Percentiles rank a stretch among this genome's conserved stretches.
phyloP scores from a whole-genome alignment of 2,113 vertebrate species.

The Rhinopomastus cyanomelas region DNA sequence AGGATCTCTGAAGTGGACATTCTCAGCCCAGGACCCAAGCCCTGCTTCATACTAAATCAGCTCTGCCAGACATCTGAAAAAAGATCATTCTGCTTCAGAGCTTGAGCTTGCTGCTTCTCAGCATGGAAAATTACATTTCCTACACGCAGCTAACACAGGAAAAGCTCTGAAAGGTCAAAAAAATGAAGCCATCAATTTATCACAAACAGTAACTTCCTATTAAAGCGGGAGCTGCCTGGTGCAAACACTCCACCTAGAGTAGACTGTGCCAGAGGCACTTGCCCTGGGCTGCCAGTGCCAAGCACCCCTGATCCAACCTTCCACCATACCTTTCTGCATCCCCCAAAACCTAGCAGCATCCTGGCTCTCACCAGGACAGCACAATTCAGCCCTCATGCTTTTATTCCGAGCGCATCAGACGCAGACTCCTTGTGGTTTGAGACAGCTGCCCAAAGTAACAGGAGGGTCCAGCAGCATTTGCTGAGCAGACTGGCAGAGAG shows the following conservation, averaged over 20 bases:
- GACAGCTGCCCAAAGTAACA: neutral
- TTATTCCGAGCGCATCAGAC: neutral
- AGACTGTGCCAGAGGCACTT: neutral
- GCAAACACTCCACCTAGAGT: neutral
- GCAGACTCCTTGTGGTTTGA: neutral
- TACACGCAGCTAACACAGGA: neutral
- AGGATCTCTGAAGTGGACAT: neutral
- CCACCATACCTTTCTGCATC: neutral
- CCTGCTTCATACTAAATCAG: neutral
- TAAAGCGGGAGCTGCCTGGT: neutral
- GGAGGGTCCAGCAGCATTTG: neutral
- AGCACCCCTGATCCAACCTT: too few relatives aligned
- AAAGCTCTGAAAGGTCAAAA: slow-evolving; percentile 40
- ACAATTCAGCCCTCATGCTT: rapidly evolving
- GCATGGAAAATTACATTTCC: neutral
- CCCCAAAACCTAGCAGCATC: rapidly evolving
- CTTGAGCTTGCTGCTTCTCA: neutral
- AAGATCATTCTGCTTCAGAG: neutral
- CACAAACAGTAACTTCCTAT: neutral
- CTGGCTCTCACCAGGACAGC: neutral
- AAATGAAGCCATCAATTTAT: slow-evolving; percentile 27
- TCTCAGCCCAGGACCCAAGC: neutral
- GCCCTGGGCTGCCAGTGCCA: neutral
- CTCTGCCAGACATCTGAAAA: neutral
- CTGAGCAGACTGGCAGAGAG: rapidly evolving